Evolutionary conservation across 1,140 invertebrate species (phyloP), one percentile per base, ranked within the genome.

Genomic region (Ooceraea biroi): DNA sequence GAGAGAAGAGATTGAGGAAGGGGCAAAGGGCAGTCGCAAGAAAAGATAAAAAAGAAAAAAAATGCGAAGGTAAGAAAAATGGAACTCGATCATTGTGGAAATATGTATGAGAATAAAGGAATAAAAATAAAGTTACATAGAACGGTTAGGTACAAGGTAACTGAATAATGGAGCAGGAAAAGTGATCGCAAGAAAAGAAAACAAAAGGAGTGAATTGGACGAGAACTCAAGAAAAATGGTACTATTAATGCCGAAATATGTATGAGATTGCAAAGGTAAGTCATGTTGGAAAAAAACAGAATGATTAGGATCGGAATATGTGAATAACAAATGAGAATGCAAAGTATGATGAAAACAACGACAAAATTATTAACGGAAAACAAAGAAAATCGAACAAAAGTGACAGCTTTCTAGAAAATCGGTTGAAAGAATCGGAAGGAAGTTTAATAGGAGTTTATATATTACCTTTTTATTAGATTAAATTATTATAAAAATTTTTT

Each of bases 91-190:
- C 65, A 55, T 27, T 52, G 74, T 66, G 36, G 65, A 77, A 77
- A 77, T 77, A 77, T 77, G 74, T 77, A 77, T 77, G 74, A 77
- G 74, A 77, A 77, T 77, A 77, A 66, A 77, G 52, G 74, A 77
- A 66, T 66, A 52, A 77, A 41, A 77, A 66, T 77, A 52, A 76
- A 50, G 58, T 76, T 77, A 66, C 27, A 19, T 19, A n/a, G 73
- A 50, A 76, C 12, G 58, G 27, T 77, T 66, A 66, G 74, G 60
- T 66, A 66, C 44, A 77, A 77, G 46, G 66, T 77, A 77, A 77
- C 74, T 77, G 74, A 66, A 77, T 77, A 77, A 66, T 77, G 74
- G 61, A 77, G n/a, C 14, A 66, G 48, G 50, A 76, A 65, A 76
- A 27, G 60, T 65, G 27, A 44, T 76, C 19, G 44, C 27, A 52